These are phyloP conservation scores for Anarhynchus alexandrinus DNA, from an alignment of 2,113 vertebrate species.

Conservation along the genomic window DNA sequence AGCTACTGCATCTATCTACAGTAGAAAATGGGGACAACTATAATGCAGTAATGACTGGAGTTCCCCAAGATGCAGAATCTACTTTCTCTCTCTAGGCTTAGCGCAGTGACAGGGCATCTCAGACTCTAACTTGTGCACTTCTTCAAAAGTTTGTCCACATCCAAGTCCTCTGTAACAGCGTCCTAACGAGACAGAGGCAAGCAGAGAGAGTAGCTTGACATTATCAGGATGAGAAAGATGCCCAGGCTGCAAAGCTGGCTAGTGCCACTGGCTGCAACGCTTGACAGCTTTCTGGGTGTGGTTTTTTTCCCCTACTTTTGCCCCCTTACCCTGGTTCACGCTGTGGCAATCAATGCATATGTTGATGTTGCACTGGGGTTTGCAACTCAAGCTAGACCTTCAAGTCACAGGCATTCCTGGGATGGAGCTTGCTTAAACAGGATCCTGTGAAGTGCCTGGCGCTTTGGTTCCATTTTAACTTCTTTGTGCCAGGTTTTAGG, in stretches of 20 bases:
- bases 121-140: background rate
- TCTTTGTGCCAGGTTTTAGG: background rate
- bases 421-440: background rate
- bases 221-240: background rate
- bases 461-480: background rate
- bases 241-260: background rate
- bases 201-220: background rate
- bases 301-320: fast-evolving
- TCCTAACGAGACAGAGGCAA: background rate
- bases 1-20: background rate
- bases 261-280: background rate
- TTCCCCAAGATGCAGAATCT: background rate
- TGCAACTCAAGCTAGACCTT: background rate
- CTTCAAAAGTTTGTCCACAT: background rate
- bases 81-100: background rate
- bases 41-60: background rate
- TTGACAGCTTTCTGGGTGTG: background rate
- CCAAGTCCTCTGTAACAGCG: background rate
- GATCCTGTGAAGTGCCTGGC: background rate
- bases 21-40: background rate
- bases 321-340: background rate
- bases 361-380: background rate
- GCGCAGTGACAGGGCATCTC: background rate
- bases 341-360: background rate
- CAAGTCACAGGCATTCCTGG: background rate